Conservation (phyloP, 2,797 vertebrate genomes). For the Chelmon rostratus region DNA sequence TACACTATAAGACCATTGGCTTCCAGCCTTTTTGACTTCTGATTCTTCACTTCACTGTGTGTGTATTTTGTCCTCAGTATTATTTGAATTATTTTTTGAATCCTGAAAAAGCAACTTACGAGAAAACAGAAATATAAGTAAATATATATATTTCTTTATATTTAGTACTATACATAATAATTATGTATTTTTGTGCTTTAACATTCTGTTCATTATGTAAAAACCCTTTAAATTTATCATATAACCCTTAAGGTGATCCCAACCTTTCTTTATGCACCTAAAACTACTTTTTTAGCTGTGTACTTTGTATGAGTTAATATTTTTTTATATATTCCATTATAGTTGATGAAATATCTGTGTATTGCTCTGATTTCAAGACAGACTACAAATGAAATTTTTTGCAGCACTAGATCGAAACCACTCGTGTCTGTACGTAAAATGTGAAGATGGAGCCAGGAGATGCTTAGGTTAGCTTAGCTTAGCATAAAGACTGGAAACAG, state of each 20-base stretch:
- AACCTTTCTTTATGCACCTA: background rate
- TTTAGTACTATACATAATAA: no score
- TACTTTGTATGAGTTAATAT: background rate
- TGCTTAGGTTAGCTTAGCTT: background rate
- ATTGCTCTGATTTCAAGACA: background rate
- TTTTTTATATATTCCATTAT: background rate
- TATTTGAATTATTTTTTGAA: background rate
- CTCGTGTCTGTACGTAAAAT: no score
- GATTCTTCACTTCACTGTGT: background rate
- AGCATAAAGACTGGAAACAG: background rate
- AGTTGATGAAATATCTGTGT: background rate
- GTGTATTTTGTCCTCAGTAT: background rate
- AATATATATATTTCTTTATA: no score
- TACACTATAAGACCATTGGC: background rate
- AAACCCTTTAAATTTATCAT: background rate
- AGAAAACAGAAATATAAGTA: background rate
- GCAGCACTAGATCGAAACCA: no score
- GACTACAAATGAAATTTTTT: background rate
- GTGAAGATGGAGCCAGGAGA: background rate
- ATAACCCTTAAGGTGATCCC: background rate
- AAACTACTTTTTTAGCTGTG: background rate
- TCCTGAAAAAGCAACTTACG: background rate
- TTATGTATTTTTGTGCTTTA: no score
- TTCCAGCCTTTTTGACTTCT: background rate
- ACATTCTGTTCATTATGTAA: background rate